phyloP scores from a whole-genome alignment of 2,113 vertebrate genomes.

The Dissostichus mawsoni region DNA sequence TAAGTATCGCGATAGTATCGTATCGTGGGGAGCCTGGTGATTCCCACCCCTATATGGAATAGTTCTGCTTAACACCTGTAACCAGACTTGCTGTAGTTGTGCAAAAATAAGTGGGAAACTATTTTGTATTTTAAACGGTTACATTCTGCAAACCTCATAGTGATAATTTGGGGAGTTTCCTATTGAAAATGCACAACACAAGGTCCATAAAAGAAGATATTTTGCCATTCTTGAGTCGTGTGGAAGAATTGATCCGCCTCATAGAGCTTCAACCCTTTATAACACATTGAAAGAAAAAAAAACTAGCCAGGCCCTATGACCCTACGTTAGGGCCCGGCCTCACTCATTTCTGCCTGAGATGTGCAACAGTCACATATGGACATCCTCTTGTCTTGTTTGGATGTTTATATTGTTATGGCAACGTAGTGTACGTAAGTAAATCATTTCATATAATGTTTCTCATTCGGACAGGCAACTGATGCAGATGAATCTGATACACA shows the following conservation, averaged over 20 bases:
- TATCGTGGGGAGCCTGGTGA: too few species aligned
- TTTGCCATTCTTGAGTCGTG: too few species aligned
- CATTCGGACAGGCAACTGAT: slow-evolving; percentile 87
- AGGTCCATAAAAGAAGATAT: too few species aligned
- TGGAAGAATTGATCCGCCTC: too few species aligned
- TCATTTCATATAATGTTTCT: neutral
- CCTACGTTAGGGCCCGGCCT: neutral
- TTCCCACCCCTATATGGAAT: too few species aligned
- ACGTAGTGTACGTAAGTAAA: neutral
- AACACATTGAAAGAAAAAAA: too few species aligned
- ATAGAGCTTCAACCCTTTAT: neutral
- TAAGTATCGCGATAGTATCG: too few species aligned
- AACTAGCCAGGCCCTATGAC: neutral
- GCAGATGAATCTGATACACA: slow-evolving; percentile 80
- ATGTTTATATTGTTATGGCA: neutral
- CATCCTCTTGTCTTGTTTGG: neutral
- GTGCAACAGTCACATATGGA: neutral
- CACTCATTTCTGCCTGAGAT: neutral
- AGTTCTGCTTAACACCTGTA: neutral
- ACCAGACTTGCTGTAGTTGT: neutral
- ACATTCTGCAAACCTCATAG: neutral
- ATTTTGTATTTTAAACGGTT: neutral
- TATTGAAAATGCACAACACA: neutral
- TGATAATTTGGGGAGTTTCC: neutral
- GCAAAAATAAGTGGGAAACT: neutral